Percentiles rank a stretch among this genome's conserved stretches.
Conservation (phyloP, 2,797 vertebrate genomes). For the Cossypha dichroa region DNA sequence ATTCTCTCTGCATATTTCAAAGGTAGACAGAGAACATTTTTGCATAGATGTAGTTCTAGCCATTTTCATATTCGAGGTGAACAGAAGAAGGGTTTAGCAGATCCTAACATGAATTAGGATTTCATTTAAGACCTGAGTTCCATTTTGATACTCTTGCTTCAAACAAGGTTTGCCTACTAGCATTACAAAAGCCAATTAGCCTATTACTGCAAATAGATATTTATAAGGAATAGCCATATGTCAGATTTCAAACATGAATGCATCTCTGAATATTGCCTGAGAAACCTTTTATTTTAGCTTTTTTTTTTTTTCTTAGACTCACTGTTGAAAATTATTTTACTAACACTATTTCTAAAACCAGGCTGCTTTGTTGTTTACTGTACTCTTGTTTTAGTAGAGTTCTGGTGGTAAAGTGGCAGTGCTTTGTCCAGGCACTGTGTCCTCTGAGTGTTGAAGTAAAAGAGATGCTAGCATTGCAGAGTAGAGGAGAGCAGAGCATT, state of each 20-base stretch:
- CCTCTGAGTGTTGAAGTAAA: background rate
- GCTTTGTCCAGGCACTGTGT: background rate
- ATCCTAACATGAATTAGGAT: background rate
- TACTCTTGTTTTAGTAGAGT: background rate
- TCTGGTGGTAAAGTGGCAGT: background rate
- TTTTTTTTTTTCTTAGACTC: background rate
- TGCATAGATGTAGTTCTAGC: background rate
- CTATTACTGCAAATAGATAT: background rate
- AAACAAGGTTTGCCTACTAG: background rate
- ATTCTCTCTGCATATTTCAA: background rate
- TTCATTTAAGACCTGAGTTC: background rate
- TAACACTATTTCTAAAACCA: background rate
- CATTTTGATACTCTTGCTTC: background rate
- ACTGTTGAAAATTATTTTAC: background rate
- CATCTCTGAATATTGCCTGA: background rate
- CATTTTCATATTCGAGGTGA: background rate
- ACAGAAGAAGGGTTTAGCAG: background rate
- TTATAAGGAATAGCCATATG: background rate
- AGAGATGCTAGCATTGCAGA: background rate
- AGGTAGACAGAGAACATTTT: background rate
- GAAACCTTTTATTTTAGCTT: background rate
- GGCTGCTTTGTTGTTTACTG: background rate
- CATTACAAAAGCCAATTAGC: accelerated
- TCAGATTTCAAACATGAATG: background rate
- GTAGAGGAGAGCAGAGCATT: background rate